Evolutionary conservation across 2,113 vertebrate genomes (phyloP), one percentile per base, ranked within the genome.

Genomic region (Colaptes auratus): DNA sequence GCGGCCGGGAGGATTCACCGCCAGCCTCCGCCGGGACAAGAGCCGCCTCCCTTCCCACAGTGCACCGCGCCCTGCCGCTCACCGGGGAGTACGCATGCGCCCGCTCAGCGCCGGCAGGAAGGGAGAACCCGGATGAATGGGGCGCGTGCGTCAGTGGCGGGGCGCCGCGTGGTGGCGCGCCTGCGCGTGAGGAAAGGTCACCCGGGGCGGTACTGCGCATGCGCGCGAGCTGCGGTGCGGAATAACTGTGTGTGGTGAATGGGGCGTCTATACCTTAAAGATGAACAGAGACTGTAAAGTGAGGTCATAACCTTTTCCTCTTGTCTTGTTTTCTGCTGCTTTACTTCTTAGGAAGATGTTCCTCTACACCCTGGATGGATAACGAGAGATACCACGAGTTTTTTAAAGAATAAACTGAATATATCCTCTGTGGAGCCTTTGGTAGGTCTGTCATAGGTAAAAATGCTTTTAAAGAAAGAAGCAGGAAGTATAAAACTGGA

Each of bases 1-100:
- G 97, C 97, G 97, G 97, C 97, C 97, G 91, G 97, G 97, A 98
- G 98, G 97, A 97, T 86, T 97, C 97, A 98, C 88, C 94, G 96
- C 96, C 91, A 65, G 85, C 91, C 58, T 83, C 84, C 74, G 66
- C 86, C 82, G 79, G 61, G 82, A 56, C 39, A 36, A 48, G 94
- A 23, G 93, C 93, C 66, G 72, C 92, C 90, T 88, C 42, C 42
- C 81, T 83, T 96, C 98, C 98, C 98, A 98, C 64, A 94, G 93
- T 97, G 92, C 98, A 82, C 81, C 85, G 95, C 97, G 89, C 61
- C 81, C 50, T 31, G 88, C 86, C 14, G 17, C 9, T 16, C 60
- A 35, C 35, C 48, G 48, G 48, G 16, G 5, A 23, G 48, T 50
- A 23, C 48, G 48, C 48, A 50, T 23, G 48, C 48, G 48, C 20